Base-by-base conservation (phyloP, 2,113 vertebrate genomes). In the Salvator merianae region DNA sequence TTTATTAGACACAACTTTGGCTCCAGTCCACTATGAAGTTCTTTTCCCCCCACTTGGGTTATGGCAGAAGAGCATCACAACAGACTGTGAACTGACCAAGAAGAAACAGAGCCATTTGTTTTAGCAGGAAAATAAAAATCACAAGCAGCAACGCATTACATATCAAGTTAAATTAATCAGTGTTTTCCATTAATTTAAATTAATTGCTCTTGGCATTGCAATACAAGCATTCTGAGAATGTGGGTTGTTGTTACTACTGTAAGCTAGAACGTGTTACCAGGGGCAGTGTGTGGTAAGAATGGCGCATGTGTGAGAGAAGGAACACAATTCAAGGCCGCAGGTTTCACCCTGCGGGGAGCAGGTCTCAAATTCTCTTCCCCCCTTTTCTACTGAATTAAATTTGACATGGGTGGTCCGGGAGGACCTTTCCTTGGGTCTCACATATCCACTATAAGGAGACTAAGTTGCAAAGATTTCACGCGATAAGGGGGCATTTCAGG, bases 1-100 rank as follows among this genome's bases (percentile, higher is more conserved):
- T 96, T 96, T 95, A 95, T 94, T 94, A 91, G 77, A 77, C 28
- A 91, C 93, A 93, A 91, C 62, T 53, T 12, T 50, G 9, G 79
- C 65, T 5, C 30, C 26, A 43, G 9, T 30, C 26, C 18, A 43
- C 40, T 13, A n/a, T 30, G 14, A 1, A 4, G 0, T 30, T n/a
- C 3, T 30, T 16, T 12, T 9, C 43, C 43, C 43, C 38, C 55
- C 14, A 28, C 3, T 22, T 9, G 9, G 30, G 20, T 6, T 40
- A 40, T 5, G 7, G 18, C 8, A 13, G 43, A 43, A 69, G 40
- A 50, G 26, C 30, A 50, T 90, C 81, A 70, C 30, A 26, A 18
- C 34, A 2, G 20, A 34, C 59, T 24, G 50, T 53, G 59, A 78
- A 59, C 55, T 28, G 36, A 65, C 32, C 20, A 1, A 24, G 16